A percentile compares a stretch with the other conserved stretches of the same genome.
These are phyloP conservation scores for Drosophila oshimai DNA, from an alignment of 1,140 invertebrate genomes.

Conservation along the genomic window DNA sequence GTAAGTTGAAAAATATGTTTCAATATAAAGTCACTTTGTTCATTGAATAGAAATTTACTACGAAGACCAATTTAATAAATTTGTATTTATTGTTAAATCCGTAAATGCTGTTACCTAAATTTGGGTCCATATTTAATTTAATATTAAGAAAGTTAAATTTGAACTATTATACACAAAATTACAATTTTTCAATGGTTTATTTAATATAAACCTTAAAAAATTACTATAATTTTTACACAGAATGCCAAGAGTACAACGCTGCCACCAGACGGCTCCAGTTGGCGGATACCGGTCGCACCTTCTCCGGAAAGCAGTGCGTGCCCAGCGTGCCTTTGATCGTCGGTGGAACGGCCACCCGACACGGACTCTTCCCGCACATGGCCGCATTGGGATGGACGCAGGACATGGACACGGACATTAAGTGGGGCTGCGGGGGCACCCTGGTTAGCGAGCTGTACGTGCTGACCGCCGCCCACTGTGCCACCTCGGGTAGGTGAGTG, in stretches of 20 bases:
- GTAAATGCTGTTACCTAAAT: no score
- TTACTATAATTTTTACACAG: conserved; percentile 21
- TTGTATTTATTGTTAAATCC: no score
- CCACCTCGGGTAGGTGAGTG: conserved; percentile 74
- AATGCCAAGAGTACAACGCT: conserved; percentile 75
- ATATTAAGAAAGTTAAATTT: no score
- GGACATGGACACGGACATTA: conserved; percentile 37
- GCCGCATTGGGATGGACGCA: conserved; percentile 78
- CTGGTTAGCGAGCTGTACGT: conserved; percentile 84
- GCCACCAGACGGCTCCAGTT: conserved; percentile 47
- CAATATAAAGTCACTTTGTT: background rate
- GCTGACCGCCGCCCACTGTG: conserved; percentile 85
- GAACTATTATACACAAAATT: no score
- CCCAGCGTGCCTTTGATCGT: conserved; percentile 83
- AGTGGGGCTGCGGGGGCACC: conserved; percentile 83
- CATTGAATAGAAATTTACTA: no score
- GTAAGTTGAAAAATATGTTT: conserved; percentile 25
- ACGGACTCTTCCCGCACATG: conserved; percentile 86
- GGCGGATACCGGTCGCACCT: conserved; percentile 31
- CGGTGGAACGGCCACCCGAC: conserved; percentile 83
- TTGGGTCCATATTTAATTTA: no score
- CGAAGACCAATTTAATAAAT: no score
- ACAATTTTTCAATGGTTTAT: no score
- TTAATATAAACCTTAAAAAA: background rate
- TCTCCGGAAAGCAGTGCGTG: conserved; percentile 72